Evolutionary conservation across 2,797 vertebrate genomes (phyloP).

Genomic region (Sebastes trivittatus): DNA sequence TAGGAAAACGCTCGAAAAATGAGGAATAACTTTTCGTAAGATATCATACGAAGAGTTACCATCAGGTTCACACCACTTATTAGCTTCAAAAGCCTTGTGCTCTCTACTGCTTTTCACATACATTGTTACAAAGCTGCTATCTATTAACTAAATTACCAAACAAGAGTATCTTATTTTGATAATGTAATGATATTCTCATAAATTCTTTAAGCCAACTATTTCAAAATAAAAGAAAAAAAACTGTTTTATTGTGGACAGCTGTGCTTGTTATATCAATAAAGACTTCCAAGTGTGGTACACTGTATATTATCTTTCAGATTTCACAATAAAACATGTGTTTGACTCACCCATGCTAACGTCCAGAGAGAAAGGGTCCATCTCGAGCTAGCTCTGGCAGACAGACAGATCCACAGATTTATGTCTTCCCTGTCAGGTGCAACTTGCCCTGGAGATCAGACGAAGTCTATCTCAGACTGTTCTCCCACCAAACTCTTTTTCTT

Average conservation of each 20-base stretch:
- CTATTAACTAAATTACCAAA: not conserved
- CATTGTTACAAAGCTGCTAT: not conserved
- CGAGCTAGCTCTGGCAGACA: slow-evolving; percentile 26
- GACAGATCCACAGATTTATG: slow-evolving; percentile 50
- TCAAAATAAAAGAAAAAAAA: not conserved
- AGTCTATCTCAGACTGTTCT: slow-evolving; percentile 48
- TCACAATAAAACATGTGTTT: slow-evolving; percentile 3
- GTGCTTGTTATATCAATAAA: too few species aligned
- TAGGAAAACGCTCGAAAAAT: too few species aligned
- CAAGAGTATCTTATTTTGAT: not conserved
- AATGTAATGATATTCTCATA: not conserved
- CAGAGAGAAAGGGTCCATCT: slow-evolving; percentile 78
- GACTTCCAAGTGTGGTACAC: not conserved
- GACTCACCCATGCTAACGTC: slow-evolving; percentile 75
- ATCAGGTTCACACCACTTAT: too few species aligned
- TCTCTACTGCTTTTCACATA: not conserved
- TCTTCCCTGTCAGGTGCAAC: slow-evolving; percentile 47
- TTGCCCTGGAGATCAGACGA: slow-evolving; percentile 34
- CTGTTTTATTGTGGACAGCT: too few species aligned
- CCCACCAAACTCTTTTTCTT: slow-evolving; percentile 30
- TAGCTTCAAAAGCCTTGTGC: not conserved
- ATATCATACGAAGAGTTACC: too few species aligned
- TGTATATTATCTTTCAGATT: not conserved
- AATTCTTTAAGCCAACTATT: not conserved
- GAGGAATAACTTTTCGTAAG: too few species aligned